These are phyloP conservation scores for Drosophila pallidifrons DNA, from an alignment of 1,140 invertebrate species.

Conservation along the genomic window DNA sequence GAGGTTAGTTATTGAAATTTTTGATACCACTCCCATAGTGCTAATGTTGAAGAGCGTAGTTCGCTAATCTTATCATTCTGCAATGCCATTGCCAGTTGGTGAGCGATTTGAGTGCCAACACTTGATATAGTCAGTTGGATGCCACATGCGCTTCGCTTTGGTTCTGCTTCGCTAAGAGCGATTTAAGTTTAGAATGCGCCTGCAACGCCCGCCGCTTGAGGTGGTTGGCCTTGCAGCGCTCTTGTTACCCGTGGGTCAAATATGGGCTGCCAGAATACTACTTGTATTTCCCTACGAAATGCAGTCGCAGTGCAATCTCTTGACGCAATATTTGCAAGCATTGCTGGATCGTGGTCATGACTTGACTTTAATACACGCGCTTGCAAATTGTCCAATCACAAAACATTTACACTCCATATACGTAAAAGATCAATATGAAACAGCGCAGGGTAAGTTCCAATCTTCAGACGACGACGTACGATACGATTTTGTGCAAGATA, in stretches of 20 bases:
- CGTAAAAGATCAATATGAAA: conserved; percentile 22
- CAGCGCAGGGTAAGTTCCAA: conserved; percentile 23
- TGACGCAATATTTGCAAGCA: conserved; percentile 49
- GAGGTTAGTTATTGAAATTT: conserved; percentile 4
- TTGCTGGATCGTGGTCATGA: conserved; percentile 57
- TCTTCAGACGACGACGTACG: background rate
- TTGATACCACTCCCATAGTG: background rate
- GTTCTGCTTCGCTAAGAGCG: background rate
- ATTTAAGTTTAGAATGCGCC: conserved; percentile 11
- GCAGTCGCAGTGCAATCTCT: conserved; percentile 49
- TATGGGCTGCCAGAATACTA: conserved; percentile 26
- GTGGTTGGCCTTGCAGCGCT: background rate
- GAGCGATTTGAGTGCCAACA: background rate
- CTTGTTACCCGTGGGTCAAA: background rate
- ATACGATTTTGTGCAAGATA: background rate
- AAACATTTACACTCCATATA: conserved; percentile 35
- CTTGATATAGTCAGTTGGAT: background rate
- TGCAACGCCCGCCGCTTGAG: conserved; percentile 15
- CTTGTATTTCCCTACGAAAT: conserved; percentile 47
- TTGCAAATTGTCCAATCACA: conserved; percentile 18
- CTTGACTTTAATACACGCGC: conserved; percentile 58
- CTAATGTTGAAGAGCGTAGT: background rate
- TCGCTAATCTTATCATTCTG: conserved; percentile 34
- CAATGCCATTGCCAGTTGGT: conserved; percentile 9
- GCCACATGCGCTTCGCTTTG: background rate